Percentiles rank a stretch among this genome's conserved stretches.
Conservation (phyloP, 1,140 invertebrate genomes). For the Laupala kohalensis region DNA sequence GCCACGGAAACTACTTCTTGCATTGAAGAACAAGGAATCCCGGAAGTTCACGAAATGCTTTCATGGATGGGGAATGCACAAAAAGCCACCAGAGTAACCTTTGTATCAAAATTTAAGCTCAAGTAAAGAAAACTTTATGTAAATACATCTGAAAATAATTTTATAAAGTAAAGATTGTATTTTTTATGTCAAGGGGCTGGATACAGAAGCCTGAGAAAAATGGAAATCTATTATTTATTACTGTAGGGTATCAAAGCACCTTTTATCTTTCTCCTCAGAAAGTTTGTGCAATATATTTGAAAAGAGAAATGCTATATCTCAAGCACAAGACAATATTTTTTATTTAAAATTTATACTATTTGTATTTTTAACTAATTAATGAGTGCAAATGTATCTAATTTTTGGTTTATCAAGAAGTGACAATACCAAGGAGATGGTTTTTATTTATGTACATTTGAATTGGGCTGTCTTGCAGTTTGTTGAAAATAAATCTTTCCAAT, state of each 20-base stretch:
- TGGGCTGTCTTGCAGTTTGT: no score
- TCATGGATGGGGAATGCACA: conserved; percentile 87
- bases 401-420: no score
- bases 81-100: conserved; percentile 49
- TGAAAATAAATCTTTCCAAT: no score
- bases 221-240: not conserved
- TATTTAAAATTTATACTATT: not conserved
- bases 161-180: not conserved
- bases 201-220: not conserved
- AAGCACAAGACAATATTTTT: not conserved
- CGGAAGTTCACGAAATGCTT: conserved; percentile 93
- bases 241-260: no score
- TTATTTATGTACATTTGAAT: no score
- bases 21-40: conserved; percentile 93
- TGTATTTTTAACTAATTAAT: not conserved
- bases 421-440: no score
- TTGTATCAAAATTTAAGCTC: not conserved
- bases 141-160: not conserved
- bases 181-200: not conserved
- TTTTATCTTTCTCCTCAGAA: no score
- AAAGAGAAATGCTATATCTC: not conserved
- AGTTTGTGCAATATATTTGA: not conserved
- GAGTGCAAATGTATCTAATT: no score
- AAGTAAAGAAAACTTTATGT: not conserved
- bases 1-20: conserved; percentile 87